Evolutionary conservation across 2,888 invertebrate genomes (phyloP), one percentile per base, ranked within the genome.

Genomic region (Criorhina ranunculi): DNA sequence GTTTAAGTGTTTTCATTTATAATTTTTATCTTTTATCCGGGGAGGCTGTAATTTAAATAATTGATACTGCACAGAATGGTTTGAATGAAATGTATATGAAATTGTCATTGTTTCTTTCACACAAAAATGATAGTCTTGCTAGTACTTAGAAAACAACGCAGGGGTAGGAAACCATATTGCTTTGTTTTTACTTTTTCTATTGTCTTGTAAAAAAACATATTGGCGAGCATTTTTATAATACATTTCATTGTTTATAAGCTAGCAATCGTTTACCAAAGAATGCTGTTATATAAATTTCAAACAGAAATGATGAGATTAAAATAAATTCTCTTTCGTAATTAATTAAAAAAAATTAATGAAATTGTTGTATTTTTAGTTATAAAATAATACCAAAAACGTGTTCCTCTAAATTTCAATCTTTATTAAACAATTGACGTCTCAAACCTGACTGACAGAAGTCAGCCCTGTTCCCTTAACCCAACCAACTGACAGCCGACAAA

Each of bases 1-100:
- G 57, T 37, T 59, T 37, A 70, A 70, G 59, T 59, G 59, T 37
- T 59, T 59, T 57, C 19, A 64, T 64, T 64, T 24, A 64, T 37
- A 19, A 51, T 12, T 40, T 40, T 42, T 42, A 44, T 46, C 17
- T 40, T 31, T 42, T 42, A 44, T 46, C 17, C 46, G 8, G 12
- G 19, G 46, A 42, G 35, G 19, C 37, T 57, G 37, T n/a, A 57
- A 57, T 57, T 69, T 31, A 55, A 69, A 69, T 69, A 69, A 55
- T 69, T 69, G 55, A 69, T 69, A 70, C 46, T 29, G n/a, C n/a
- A 35, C 9, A 33, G 33, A 69, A 19, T n/a, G 29, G 1, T n/a
- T n/a, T 57, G 35, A 37, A 69, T 33, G 24, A 40, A 69, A 57
- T 33, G 69, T 46, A 57, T 57, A 59, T 37, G 6, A 24, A 49